phyloP scores from a whole-genome alignment of 2,113 vertebrate species.

The Spea bombifrons region DNA sequence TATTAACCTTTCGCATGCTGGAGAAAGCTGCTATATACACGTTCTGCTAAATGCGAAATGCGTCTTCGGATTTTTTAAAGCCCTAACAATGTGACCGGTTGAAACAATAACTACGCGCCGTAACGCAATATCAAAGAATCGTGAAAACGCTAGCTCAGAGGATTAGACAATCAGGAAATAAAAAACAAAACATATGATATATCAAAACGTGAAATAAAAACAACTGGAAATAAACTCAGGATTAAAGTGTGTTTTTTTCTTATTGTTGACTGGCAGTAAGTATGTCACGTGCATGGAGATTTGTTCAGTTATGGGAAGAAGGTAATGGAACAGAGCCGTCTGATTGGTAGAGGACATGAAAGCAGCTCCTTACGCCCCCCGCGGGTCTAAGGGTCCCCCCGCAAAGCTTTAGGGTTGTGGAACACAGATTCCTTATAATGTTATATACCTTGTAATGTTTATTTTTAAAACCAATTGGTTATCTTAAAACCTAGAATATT shows the following conservation, averaged over 20 bases:
- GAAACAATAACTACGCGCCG: neutral
- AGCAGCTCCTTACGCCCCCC: too few species aligned
- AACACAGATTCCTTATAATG: too few species aligned
- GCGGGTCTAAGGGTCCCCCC: too few species aligned
- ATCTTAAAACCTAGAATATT: too few species aligned
- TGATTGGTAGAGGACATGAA: too few species aligned
- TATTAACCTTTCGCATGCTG: neutral
- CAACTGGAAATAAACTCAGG: neutral
- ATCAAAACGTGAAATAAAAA: conserved; percentile 22
- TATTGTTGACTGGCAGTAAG: too few species aligned
- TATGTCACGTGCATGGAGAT: too few species aligned
- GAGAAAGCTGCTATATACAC: neutral
- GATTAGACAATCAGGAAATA: conserved; percentile 23
- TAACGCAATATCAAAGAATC: neutral
- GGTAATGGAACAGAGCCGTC: too few species aligned
- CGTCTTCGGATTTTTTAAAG: neutral
- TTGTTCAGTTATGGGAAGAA: too few species aligned
- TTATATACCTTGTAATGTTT: too few species aligned
- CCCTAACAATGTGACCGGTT: conserved; percentile 17
- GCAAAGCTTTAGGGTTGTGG: too few species aligned
- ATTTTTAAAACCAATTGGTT: too few species aligned
- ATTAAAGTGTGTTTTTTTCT: neutral
- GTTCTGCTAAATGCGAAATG: neutral
- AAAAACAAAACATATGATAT: neutral
- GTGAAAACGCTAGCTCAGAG: conserved; percentile 8